These are phyloP conservation scores for Corythornis cristatus DNA, from an alignment of 2,113 vertebrate genomes.

Conservation along the genomic window DNA sequence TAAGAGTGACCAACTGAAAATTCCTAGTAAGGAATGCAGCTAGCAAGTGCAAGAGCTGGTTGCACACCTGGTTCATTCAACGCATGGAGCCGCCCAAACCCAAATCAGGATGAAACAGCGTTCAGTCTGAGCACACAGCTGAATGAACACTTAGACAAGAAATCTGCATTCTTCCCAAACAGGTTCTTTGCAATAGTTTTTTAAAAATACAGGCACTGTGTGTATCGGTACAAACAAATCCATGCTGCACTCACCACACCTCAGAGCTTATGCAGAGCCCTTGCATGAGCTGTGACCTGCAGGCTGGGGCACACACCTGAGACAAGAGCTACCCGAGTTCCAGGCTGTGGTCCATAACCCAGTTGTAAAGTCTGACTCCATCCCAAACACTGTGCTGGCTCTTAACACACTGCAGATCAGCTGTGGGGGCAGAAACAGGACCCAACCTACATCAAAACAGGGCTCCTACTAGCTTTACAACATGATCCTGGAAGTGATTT, in stretches of 20 bases:
- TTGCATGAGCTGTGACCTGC: accelerated
- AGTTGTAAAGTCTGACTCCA: not conserved
- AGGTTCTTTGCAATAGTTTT: not conserved
- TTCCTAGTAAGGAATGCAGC: too few relatives aligned
- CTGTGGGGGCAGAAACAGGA: not conserved
- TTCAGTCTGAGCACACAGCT: not conserved
- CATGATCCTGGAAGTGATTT: accelerated
- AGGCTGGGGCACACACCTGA: not conserved
- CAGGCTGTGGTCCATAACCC: not conserved
- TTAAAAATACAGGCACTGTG: accelerated
- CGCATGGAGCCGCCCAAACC: accelerated
- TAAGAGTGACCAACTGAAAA: not conserved
- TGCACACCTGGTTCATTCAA: not conserved
- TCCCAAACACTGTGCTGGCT: not conserved
- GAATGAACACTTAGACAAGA: not conserved
- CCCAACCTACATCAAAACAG: not conserved
- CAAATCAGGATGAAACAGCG: accelerated
- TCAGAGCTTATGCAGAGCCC: not conserved
- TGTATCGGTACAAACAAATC: not conserved
- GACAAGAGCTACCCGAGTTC: accelerated
- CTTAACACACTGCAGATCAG: not conserved
- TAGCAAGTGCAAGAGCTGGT: not conserved
- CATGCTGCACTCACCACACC: not conserved
- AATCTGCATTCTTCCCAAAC: not conserved
- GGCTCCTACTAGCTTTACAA: not conserved